Evolutionary conservation across 2,888 invertebrate genomes (phyloP), one percentile per base, ranked within the genome.

Genomic region (Chrysolina haemoptera): DNA sequence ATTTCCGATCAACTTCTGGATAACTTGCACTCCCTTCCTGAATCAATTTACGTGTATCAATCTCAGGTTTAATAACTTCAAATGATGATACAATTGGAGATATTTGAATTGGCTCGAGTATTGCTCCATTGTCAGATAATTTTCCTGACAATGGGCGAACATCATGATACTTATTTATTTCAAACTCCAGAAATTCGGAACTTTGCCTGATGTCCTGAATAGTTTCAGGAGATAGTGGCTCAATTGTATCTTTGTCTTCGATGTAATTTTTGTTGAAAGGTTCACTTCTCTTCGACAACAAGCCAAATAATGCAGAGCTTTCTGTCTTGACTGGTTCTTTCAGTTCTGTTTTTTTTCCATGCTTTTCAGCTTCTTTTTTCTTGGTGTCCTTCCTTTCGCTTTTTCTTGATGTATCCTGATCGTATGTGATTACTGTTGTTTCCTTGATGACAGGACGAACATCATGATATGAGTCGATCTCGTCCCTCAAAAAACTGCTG

Each of bases 231-330:
- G 72, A 55, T 18, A 75, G 18, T 10, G 14, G 48, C n/a, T 16
- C 35, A n/a, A 27, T 59, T 1, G 3, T 0, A 9, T 16, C 10
- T 11, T 46, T 46, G 46, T 2, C 46, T 40, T 40, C 27, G 27
- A 62, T 46, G 14, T 53, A 35, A 10, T 41, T n/a, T 20, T 8
- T 63, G 18, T 40, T 11, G 8, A 48, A 2, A 16, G 70, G 64
- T 50, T 64, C 81, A 71, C 76, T 78, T 77, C 81, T 82, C 78
- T 82, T 83, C 70, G 78, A 75, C 75, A 81, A 79, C 67, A 80
- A 71, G 59, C 80, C 78, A 65, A 84, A 81, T 73, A 82, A 79
- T n/a, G 41, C 27, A 43, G 65, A 66, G 48, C 66, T 43, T 65
- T 64, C 35, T 41, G 0, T 11, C 64, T 64, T 27, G 1, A 18